phyloP scores from a whole-genome alignment of 2,888 invertebrate species.

The Tipula lateralis region DNA sequence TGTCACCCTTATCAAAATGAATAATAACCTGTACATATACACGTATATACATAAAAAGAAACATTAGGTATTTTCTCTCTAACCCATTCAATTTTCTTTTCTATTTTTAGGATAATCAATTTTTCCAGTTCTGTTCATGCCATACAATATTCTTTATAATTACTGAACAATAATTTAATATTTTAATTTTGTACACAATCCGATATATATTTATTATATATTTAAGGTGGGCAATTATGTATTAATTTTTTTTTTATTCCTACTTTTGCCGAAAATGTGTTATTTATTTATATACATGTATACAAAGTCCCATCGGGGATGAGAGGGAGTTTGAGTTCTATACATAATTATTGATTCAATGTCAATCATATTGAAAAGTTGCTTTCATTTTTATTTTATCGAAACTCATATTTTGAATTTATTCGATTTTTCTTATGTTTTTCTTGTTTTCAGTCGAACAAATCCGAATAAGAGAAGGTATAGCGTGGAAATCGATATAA shows the following conservation, averaged over 20 bases:
- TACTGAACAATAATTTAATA: background rate
- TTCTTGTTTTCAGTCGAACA: background rate
- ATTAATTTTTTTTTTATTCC: background rate
- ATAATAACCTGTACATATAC: background rate
- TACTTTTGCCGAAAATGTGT: background rate
- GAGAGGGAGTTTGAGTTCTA: background rate
- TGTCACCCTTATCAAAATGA: constrained; percentile 24
- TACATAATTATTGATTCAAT: background rate
- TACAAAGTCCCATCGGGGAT: background rate
- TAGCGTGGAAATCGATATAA: background rate
- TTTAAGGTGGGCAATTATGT: background rate
- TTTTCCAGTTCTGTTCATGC: background rate
- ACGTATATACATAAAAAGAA: background rate
- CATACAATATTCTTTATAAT: background rate
- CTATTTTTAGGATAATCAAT: constrained; percentile 14
- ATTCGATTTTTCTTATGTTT: background rate
- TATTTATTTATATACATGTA: background rate
- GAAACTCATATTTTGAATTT: background rate
- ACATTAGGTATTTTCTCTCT: background rate
- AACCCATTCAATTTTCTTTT: background rate
- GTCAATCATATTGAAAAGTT: background rate
- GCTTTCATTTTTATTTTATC: background rate
- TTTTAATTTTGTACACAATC: background rate
- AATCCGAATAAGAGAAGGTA: background rate
- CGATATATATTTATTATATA: background rate